Base-by-base conservation (phyloP, 1,140 invertebrate genomes). In the Bombus picipes region DNA sequence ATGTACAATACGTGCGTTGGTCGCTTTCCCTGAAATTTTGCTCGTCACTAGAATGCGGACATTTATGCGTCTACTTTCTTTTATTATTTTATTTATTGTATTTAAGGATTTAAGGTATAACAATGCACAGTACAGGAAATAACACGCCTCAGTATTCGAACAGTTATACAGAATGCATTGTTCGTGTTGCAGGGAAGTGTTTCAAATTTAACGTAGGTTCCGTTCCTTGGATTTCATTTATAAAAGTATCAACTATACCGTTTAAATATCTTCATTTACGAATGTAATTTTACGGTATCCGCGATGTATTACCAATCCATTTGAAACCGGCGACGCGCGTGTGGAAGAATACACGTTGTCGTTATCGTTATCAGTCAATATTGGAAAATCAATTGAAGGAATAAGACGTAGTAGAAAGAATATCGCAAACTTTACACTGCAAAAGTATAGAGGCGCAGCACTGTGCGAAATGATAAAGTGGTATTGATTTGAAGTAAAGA, bases 171-270 rank as follows among this genome's bases (percentile, higher is more conserved):
- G 6, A 59, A 12, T 5, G 57, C 28, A 59, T 59, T 3, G 4
- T 13, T 3, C 28, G 25, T 0, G 59, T 62, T 12, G 22, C 0
- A 28, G 10, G 18, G 0, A 10, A 28, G 0, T 59, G 28, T 59
- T 4, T 3, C 3, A 59, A 59, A 59, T 28, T 59, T 59, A 59
- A 59, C 57, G 25, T 3, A 59, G 2, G 0, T 3, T 59, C 9
- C 28, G 22, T 12, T 62, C n/a, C 59, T 62, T 12, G 59, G 10
- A 28, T n/a, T 4, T 0, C 3, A 2, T 59, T 59, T 28, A 25
- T 1, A 28, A 12, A n/a, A n/a, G 10, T n/a, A 3, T 1, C 0
- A 4, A n/a, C 1, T n/a, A 1, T 62, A 4, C 10, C 59, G 3
- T 62, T n/a, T 2, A 47, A 15, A 62, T 12, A 13, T 1, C n/a